Base-by-base conservation (phyloP, 2,888 invertebrate species). In the Macrosiphum euphorbiae region DNA sequence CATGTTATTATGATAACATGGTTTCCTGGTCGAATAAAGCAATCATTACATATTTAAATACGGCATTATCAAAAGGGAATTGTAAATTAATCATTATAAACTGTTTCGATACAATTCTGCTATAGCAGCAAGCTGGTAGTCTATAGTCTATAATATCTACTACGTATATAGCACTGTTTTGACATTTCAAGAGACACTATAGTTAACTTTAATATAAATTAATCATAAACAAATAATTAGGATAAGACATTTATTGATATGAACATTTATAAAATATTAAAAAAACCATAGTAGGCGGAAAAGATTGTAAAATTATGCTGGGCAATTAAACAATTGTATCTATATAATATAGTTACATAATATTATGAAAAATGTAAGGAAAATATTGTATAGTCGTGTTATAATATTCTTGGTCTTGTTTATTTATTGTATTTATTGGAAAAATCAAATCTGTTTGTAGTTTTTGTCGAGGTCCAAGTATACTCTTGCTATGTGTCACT, bases 401-500 rank as follows among this genome's bases (percentile, higher is more conserved):
- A 35, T 35, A 78, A 16, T 55, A 55, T 20, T 78, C 35, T 78
- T 35, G 78, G 20, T 78, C 4, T 35, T 20, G 35, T 41, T 20
- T 35, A 20, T 78, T 35, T 78, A 35, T 78, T 35, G 8, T 20
- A 35, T 35, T 78, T 78, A 78, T 35, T 35, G 20, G 35, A 5
- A 78, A 78, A 78, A 78, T 35, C 78, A 78, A 78, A 78, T 35
- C 78, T 35, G n/a, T n/a, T 35, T 7, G 91, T 28, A 7, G 91
- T 58, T 91, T 91, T 91, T 47, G 86, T 61, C 35, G 86, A 87
- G 92, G 92, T 47, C 50, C 47, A 28, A 47, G 91, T 44, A 24
- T 2, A 58, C 91, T 20, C 44, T 91, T 91, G 44, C 44, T 20
- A 28, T 7, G 86, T 35, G 20, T 47, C n/a, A 20, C 13, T 58